These are phyloP conservation scores for Notamacropus eugenii DNA, from an alignment of 2,797 vertebrate species.

Conservation along the genomic window DNA sequence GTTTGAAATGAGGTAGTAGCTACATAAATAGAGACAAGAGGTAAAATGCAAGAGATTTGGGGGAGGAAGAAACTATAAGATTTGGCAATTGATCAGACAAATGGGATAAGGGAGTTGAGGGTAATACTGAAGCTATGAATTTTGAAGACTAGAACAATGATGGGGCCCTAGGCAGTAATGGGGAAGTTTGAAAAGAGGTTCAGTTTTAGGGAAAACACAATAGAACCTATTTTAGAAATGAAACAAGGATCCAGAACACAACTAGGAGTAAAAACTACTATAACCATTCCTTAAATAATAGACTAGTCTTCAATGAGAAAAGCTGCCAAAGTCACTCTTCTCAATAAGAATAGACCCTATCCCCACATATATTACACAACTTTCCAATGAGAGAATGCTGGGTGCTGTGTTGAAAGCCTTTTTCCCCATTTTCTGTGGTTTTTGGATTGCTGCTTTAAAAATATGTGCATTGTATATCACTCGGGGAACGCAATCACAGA, in stretches of 20 bases:
- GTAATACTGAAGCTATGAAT: background rate
- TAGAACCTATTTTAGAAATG: background rate
- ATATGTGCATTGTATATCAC: slow-evolving; percentile 39
- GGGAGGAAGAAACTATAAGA: background rate
- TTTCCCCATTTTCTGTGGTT: slow-evolving; percentile 53
- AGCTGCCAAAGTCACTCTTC: slow-evolving; percentile 12
- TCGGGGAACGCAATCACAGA: slow-evolving; percentile 49
- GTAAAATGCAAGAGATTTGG: background rate
- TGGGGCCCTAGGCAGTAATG: background rate
- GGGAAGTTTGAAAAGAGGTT: background rate
- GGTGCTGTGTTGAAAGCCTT: slow-evolving; percentile 23
- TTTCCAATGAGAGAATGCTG: background rate
- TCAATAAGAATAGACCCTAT: background rate
- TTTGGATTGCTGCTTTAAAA: slow-evolving; percentile 26
- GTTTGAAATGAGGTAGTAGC: background rate
- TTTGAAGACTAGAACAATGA: background rate
- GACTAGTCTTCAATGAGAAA: background rate
- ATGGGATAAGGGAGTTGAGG: background rate
- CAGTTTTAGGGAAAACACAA: background rate
- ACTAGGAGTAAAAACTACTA: background rate
- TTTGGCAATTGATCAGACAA: background rate
- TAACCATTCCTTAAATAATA: background rate
- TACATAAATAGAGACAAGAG: background rate
- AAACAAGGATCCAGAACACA: background rate
- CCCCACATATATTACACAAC: background rate